A percentile compares a stretch with the other conserved stretches of the same genome.
Conservation (phyloP, 2,797 vertebrate species). For the Coregonus sp. region DNA sequence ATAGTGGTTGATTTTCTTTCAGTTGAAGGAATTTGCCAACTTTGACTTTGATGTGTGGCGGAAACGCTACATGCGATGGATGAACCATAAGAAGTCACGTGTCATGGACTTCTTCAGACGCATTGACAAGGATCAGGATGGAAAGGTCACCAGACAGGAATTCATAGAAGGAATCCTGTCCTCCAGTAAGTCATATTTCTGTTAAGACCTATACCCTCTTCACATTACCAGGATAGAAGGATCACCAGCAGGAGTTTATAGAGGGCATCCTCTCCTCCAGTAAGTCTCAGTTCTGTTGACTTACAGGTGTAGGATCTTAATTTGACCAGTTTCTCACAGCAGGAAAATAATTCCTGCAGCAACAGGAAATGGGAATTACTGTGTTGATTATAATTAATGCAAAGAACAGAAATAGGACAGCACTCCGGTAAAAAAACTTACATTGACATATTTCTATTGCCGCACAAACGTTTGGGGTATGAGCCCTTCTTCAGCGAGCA, state of each 20-base stretch:
- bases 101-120: constrained; percentile 99
- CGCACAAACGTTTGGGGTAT: too few relatives aligned
- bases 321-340: too few relatives aligned
- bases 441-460: too few relatives aligned
- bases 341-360: too few relatives aligned
- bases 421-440: too few relatives aligned
- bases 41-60: constrained; percentile 99
- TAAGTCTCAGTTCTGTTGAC: constrained; percentile 68
- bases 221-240: constrained; percentile 96
- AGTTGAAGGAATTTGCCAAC: constrained; percentile 98
- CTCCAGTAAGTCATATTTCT: constrained; percentile 81
- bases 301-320: too few relatives aligned
- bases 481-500: too few relatives aligned
- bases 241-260: constrained; percentile 98
- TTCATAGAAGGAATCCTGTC: constrained; percentile 99
- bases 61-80: constrained; percentile 99
- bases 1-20: constrained; percentile 15
- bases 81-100: constrained; percentile 99
- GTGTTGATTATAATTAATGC: too few relatives aligned
- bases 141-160: constrained; percentile 97
- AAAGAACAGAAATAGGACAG: too few relatives aligned
- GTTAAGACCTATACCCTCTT: too few relatives aligned
- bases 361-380: too few relatives aligned
- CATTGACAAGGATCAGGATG: constrained; percentile 99
- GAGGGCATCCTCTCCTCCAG: constrained; percentile 98